These are phyloP conservation scores for Stictonetta naevosa DNA, from an alignment of 2,113 vertebrate genomes.

Conservation along the genomic window DNA sequence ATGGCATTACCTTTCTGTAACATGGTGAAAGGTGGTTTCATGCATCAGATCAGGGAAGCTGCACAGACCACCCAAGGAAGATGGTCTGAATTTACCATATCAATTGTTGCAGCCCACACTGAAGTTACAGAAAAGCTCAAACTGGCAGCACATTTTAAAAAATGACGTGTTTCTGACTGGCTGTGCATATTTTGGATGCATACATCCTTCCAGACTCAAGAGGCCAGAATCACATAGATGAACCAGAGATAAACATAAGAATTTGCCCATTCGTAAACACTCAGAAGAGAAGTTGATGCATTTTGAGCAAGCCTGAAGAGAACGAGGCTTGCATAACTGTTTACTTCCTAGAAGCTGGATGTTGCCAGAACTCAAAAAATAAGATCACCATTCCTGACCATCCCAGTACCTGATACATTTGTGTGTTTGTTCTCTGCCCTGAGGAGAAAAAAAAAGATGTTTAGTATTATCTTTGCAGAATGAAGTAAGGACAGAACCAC, in stretches of 20 bases:
- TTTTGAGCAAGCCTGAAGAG: not conserved
- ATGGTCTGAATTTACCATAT: not conserved
- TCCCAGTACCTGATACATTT: not conserved
- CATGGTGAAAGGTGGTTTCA: not conserved
- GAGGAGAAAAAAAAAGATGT: not conserved
- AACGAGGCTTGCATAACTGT: not conserved
- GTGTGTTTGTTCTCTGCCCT: not conserved
- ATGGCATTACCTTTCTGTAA: not conserved
- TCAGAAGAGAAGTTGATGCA: not conserved
- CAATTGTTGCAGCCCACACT: not conserved
- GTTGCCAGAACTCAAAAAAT: not conserved
- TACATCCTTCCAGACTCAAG: not conserved
- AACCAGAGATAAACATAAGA: not conserved
- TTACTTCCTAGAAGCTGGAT: not conserved
- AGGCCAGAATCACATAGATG: not conserved
- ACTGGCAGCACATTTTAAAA: not conserved
- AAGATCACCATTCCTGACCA: not conserved
- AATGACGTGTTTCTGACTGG: not conserved
- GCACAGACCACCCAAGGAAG: not conserved
- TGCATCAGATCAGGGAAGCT: not conserved
- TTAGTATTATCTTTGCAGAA: not conserved
- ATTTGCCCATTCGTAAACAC: not conserved
- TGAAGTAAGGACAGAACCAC: not conserved
- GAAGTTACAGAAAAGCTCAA: not conserved
- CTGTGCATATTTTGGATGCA: not conserved